Percentiles rank a stretch among this genome's conserved stretches.
These are phyloP conservation scores for Reticulitermes speratus DNA, from an alignment of 1,140 invertebrate species.

Conservation along the genomic window DNA sequence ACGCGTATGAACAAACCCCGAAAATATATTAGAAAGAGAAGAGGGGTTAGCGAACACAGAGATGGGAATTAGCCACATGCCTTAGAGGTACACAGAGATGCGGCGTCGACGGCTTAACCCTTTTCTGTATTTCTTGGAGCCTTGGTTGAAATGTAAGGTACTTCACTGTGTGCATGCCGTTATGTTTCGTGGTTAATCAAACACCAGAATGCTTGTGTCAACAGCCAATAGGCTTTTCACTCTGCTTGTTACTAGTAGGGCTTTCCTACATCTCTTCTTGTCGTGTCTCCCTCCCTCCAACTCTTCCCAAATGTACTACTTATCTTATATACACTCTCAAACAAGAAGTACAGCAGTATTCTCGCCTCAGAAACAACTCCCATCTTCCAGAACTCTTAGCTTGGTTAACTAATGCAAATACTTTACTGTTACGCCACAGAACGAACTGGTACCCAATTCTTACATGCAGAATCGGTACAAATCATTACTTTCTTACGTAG, in stretches of 20 bases:
- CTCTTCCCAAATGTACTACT: background rate
- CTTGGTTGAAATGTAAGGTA: background rate
- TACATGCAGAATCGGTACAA: background rate
- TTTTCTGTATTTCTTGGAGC: background rate
- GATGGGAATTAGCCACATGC: background rate
- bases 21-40: background rate
- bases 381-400: background rate
- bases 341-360: background rate
- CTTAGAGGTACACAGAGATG: background rate
- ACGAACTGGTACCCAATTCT: background rate
- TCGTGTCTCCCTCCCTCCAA: background rate
- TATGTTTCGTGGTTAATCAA: conserved; percentile 25
- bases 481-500: background rate
- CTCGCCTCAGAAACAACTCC: conserved; percentile 7
- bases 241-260: background rate
- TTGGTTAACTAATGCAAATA: conserved; percentile 19
- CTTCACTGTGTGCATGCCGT: background rate
- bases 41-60: background rate
- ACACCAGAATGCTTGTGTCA: conserved; percentile 20
- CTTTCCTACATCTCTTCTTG: background rate
- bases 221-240: conserved; percentile 21
- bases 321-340: background rate
- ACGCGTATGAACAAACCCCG: background rate
- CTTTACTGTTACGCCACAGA: background rate
- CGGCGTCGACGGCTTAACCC: background rate